phyloP scores from a whole-genome alignment of 2,888 invertebrate genomes.

The Odontocolon sp. region DNA sequence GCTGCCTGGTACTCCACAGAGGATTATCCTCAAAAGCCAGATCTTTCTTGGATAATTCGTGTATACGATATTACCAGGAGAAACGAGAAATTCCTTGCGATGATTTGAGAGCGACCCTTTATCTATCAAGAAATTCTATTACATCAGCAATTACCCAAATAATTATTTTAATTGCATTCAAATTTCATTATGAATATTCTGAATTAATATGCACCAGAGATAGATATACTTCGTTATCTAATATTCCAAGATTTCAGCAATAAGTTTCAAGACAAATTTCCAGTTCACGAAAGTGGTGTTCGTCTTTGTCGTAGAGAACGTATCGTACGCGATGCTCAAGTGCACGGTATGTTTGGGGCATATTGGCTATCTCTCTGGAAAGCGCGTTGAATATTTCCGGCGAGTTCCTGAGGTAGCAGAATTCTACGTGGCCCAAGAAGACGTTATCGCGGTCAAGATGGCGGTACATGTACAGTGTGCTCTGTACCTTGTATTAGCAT shows the following conservation, averaged over 20 bases:
- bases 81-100: neutral
- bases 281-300: conserved; percentile 15
- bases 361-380: conserved; percentile 74
- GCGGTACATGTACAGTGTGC: conserved; percentile 73
- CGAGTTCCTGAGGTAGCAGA: conserved; percentile 33
- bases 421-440: conserved; percentile 47
- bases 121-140: no score
- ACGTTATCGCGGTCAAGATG: conserved; percentile 76
- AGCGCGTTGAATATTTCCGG: conserved; percentile 71
- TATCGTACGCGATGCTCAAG: conserved; percentile 50
- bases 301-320: conserved; percentile 28
- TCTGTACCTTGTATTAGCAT: conserved; percentile 79
- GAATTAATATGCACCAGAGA: neutral
- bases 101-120: no score
- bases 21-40: conserved; percentile 39
- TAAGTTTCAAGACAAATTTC: conserved; percentile 48
- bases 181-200: neutral
- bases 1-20: neutral
- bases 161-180: no score
- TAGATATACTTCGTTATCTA: conserved; percentile 6
- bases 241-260: conserved; percentile 45
- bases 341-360: conserved; percentile 65
- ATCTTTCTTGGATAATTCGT: conserved; percentile 40
- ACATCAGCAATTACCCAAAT: no score
- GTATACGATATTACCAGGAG: neutral